A percentile compares a stretch with the other conserved stretches of the same genome.
Conservation (phyloP, 1,140 invertebrate genomes). For the Homalodisca vitripennis region DNA sequence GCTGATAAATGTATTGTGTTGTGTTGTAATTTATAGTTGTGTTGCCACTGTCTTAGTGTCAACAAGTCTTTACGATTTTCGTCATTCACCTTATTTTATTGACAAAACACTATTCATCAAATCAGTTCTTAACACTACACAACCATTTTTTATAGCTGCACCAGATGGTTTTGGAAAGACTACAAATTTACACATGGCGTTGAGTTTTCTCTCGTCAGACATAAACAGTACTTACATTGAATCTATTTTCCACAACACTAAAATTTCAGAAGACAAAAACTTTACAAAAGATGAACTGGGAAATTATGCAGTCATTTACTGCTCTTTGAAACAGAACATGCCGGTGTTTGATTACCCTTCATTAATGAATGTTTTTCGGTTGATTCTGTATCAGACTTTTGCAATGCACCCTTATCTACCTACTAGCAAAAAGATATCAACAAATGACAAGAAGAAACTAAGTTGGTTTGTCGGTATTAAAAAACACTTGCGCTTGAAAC, state of each 20-base stretch:
- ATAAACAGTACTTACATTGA: background rate
- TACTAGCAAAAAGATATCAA: background rate
- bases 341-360: background rate
- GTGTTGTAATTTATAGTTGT: too few relatives aligned
- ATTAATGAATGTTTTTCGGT: background rate
- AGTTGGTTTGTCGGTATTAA: background rate
- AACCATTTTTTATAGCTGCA: background rate
- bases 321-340: background rate
- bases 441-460: background rate
- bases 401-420: background rate
- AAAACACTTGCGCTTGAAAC: slow-evolving; percentile 1
- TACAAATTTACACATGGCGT: background rate
- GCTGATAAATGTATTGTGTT: too few relatives aligned
- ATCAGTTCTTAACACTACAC: background rate
- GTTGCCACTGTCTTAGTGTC: too few relatives aligned
- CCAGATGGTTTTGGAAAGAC: background rate
- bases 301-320: slow-evolving; percentile 12
- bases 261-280: background rate
- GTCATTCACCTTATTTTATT: background rate
- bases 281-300: background rate
- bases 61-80: too few relatives aligned
- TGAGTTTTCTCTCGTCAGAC: background rate
- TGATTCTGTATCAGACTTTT: background rate
- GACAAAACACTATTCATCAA: background rate
- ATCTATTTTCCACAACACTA: background rate